Percentiles rank a stretch among this genome's conserved stretches.
Conservation (phyloP, 2,888 invertebrate species). For the Protodeltote pygarga region DNA sequence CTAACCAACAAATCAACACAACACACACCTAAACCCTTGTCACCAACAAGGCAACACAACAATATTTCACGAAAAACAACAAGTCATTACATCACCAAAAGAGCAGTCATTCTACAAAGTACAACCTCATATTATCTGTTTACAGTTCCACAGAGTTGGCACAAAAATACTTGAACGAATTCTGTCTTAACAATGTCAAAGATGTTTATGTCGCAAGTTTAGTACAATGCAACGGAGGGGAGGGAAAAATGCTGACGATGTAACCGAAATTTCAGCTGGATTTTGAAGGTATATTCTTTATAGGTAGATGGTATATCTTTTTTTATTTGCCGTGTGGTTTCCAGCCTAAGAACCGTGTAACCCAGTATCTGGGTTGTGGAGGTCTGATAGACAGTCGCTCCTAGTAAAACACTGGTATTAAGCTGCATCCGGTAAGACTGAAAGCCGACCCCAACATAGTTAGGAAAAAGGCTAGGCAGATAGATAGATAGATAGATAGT, state of each 20-base stretch:
- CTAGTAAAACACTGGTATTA: too few relatives aligned
- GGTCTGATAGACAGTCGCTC: too few relatives aligned
- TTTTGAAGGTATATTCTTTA: slow-evolving; percentile 4
- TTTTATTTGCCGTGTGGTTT: too few relatives aligned
- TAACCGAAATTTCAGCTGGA: slow-evolving; percentile 10
- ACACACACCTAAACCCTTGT: not conserved
- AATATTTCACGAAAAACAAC: slow-evolving; percentile 4
- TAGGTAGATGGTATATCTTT: too few relatives aligned
- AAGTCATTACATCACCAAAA: slow-evolving; percentile 19
- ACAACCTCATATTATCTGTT: slow-evolving; percentile 27
- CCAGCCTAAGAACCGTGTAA: too few relatives aligned
- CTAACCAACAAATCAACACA: slow-evolving; percentile 3
- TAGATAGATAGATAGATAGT: too few relatives aligned
- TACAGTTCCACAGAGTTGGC: slow-evolving; percentile 39
- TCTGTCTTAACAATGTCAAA: slow-evolving; percentile 48
- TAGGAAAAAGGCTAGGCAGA: too few relatives aligned
- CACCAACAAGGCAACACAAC: not conserved
- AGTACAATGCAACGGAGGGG: slow-evolving; percentile 10
- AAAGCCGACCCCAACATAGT: too few relatives aligned
- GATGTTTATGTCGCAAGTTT: slow-evolving; percentile 45
- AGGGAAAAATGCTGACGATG: slow-evolving; percentile 20
- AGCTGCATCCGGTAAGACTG: too few relatives aligned
- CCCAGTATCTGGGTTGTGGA: too few relatives aligned
- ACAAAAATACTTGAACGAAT: slow-evolving; percentile 42
- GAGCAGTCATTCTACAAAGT: slow-evolving; percentile 2